Evolutionary conservation across 2,113 vertebrate species (phyloP).

Genomic region (Clupea harengus): DNA sequence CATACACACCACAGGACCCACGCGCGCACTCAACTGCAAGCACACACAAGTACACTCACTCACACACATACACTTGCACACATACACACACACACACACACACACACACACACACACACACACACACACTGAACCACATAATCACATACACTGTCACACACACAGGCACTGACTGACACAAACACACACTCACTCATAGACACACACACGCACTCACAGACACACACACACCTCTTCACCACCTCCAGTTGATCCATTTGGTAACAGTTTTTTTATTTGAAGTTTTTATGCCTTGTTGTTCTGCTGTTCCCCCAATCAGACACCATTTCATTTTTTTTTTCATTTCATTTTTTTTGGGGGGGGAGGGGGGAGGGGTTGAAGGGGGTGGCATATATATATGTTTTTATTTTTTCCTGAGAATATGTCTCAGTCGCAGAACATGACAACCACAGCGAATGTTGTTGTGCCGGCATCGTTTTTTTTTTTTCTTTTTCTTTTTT

Average conservation of each 20-base stretch:
- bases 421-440: not conserved
- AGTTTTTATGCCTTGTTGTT: not conserved
- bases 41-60: not conserved
- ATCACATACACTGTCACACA: not conserved
- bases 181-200: not conserved
- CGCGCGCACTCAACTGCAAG: too few species aligned
- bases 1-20: conserved; percentile 12
- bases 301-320: not conserved
- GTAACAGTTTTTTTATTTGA: not conserved
- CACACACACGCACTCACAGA: not conserved
- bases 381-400: not conserved
- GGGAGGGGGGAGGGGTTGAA: not conserved
- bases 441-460: not conserved
- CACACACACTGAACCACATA: conserved; percentile 11
- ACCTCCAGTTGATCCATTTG: not conserved
- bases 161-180: not conserved
- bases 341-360: not conserved
- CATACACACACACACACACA: not conserved
- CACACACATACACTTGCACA: not conserved
- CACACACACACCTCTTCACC: not conserved
- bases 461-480: not conserved
- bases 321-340: not conserved
- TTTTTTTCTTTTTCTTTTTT: not conserved
- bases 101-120: not conserved
- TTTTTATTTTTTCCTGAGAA: not conserved